phyloP scores from a whole-genome alignment of 2,797 vertebrate species.

The Rallus crepitans region DNA sequence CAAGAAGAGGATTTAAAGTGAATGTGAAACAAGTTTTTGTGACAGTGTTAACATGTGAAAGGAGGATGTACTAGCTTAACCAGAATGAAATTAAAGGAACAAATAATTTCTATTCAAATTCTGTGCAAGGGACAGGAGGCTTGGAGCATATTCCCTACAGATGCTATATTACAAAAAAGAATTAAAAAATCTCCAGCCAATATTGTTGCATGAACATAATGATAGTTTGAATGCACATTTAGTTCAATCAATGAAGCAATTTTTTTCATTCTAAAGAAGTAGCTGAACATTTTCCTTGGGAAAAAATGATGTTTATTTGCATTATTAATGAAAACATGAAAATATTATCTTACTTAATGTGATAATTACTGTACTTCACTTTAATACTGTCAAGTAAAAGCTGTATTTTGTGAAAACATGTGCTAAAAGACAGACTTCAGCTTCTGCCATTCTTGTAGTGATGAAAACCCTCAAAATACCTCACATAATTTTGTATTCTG shows the following conservation, averaged over 20 bases:
- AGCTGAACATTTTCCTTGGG: neutral
- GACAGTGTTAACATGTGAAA: neutral
- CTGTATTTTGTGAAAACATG: slow-evolving; percentile 39
- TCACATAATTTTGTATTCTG: neutral
- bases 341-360: slow-evolving; percentile 15
- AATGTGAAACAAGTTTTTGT: neutral
- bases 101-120: neutral
- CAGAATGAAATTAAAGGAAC: neutral
- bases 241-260: neutral
- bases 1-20: neutral
- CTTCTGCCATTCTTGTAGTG: neutral
- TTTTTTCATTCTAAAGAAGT: neutral
- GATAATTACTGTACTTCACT: slow-evolving; percentile 44
- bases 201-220: neutral
- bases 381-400: slow-evolving; percentile 47
- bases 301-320: neutral
- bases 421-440: neutral
- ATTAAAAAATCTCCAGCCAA: neutral
- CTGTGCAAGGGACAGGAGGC: neutral
- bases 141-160: neutral
- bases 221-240: neutral
- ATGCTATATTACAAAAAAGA: neutral
- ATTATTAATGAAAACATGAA: slow-evolving; percentile 54
- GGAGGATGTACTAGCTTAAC: neutral
- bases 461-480: neutral